phyloP scores from a whole-genome alignment of 2,797 vertebrate species.

The Sebastes baramenuke region DNA sequence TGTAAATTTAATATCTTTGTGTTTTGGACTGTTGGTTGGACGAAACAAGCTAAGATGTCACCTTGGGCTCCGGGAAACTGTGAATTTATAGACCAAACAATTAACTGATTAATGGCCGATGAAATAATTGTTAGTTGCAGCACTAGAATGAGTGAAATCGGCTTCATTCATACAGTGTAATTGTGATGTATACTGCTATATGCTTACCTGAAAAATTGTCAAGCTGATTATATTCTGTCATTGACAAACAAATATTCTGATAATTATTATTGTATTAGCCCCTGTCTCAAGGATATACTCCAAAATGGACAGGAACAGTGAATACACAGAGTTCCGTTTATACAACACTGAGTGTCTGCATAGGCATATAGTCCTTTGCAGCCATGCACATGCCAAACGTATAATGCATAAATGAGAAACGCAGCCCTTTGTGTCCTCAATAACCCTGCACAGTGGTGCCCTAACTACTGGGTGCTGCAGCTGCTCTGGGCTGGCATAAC shows the following conservation, averaged over 20 bases:
- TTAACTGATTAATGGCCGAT: not conserved
- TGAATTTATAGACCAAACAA: not conserved
- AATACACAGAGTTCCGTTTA: not conserved
- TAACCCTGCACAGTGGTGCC: constrained; percentile 50
- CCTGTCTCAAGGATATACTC: not conserved
- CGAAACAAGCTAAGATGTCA: not conserved
- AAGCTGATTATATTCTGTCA: not conserved
- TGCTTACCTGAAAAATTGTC: not conserved
- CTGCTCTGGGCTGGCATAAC: constrained; percentile 50
- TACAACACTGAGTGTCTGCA: not conserved
- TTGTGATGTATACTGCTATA: not conserved
- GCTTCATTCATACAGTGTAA: not conserved
- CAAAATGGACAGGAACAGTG: not conserved
- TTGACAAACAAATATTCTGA: not conserved
- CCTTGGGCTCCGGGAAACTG: not conserved
- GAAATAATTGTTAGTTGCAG: not conserved
- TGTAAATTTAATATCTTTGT: not conserved
- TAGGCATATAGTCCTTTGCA: not conserved
- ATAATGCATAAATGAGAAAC: constrained; percentile 22
- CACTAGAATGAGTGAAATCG: not conserved
- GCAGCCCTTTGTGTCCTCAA: constrained; percentile 36
- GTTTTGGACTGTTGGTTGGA: not conserved
- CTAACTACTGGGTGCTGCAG: constrained; percentile 60
- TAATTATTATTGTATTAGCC: not conserved
- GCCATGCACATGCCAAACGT: not conserved